A percentile compares a stretch with the other conserved stretches of the same genome.
phyloP scores from a whole-genome alignment of 2,888 invertebrate species.

The Ctenicera cuprea region DNA sequence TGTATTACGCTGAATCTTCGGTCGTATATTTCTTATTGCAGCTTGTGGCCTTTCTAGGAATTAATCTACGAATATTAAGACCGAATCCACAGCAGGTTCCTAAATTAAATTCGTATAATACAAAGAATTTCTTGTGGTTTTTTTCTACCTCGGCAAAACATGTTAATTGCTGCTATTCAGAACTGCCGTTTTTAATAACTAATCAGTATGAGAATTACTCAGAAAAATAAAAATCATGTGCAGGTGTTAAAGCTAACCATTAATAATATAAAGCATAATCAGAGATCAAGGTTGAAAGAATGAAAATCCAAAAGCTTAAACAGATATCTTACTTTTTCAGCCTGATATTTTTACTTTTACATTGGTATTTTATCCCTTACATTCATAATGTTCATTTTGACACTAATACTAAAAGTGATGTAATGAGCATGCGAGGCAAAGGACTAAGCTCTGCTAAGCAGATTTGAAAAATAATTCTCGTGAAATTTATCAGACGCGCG shows the following conservation, averaged over 20 bases:
- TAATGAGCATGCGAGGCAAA: conserved; percentile 13
- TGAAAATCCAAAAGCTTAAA: not conserved
- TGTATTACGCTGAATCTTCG: no score
- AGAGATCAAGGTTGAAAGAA: conserved; percentile 27
- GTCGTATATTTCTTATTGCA: no score
- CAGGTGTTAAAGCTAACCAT: conserved; percentile 40
- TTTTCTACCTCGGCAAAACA: conserved; percentile 3
- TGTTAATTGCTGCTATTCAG: conserved; percentile 8
- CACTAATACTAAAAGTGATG: conserved; percentile 33
- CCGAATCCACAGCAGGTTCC: not conserved
- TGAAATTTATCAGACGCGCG: conserved; percentile 15
- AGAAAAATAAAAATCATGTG: conserved; percentile 26
- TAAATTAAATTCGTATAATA: not conserved
- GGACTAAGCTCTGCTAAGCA: conserved; percentile 23
- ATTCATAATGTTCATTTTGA: conserved; percentile 28
- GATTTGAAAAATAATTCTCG: conserved; percentile 32
- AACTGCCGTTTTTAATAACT: conserved; percentile 21
- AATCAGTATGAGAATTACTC: conserved; percentile 29
- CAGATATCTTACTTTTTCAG: not conserved
- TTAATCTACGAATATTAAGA: conserved; percentile 1
- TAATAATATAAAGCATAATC: conserved; percentile 23
- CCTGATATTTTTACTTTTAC: not conserved
- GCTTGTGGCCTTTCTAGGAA: conserved; percentile 7
- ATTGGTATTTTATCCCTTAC: not conserved
- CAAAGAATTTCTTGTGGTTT: conserved; percentile 4